These are phyloP conservation scores for Dusona sp. DNA, from an alignment of 2,888 invertebrate species.

Conservation along the genomic window DNA sequence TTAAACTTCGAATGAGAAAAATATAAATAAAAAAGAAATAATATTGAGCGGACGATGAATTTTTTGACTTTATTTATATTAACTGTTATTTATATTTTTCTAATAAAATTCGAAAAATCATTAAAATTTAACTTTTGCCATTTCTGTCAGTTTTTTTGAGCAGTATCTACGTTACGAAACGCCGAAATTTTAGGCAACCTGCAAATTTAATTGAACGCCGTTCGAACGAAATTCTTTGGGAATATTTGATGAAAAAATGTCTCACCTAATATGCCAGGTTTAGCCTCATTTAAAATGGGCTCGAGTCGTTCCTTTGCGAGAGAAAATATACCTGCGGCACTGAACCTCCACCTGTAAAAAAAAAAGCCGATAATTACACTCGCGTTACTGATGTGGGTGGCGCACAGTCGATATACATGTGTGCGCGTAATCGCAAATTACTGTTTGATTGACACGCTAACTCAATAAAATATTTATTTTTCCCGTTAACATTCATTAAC, in stretches of 20 bases:
- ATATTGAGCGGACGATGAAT: neutral
- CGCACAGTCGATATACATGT: neutral
- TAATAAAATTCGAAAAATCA: neutral
- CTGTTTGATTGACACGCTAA: neutral
- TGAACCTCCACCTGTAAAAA: conserved; percentile 82
- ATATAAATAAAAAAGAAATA: neutral
- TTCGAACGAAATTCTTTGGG: neutral
- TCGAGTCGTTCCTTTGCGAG: conserved; percentile 85
- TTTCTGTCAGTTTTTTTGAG: no score
- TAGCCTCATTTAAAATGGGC: conserved; percentile 85
- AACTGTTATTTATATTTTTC: conserved; percentile 16
- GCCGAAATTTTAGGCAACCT: neutral
- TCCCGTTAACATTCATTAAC: neutral
- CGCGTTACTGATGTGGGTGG: conserved; percentile 29
- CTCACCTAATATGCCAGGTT: conserved; percentile 85
- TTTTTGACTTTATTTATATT: neutral
- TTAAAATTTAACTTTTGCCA: neutral
- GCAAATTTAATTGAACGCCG: neutral
- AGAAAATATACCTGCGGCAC: conserved; percentile 84
- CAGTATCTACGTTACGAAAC: neutral
- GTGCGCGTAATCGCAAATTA: neutral
- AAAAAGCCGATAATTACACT: conserved; percentile 52
- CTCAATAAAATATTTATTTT: neutral
- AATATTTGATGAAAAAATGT: neutral
- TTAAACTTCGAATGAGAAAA: neutral